These are phyloP conservation scores for Melanerpes formicivorus DNA, from an alignment of 2,113 vertebrate genomes.

Conservation along the genomic window DNA sequence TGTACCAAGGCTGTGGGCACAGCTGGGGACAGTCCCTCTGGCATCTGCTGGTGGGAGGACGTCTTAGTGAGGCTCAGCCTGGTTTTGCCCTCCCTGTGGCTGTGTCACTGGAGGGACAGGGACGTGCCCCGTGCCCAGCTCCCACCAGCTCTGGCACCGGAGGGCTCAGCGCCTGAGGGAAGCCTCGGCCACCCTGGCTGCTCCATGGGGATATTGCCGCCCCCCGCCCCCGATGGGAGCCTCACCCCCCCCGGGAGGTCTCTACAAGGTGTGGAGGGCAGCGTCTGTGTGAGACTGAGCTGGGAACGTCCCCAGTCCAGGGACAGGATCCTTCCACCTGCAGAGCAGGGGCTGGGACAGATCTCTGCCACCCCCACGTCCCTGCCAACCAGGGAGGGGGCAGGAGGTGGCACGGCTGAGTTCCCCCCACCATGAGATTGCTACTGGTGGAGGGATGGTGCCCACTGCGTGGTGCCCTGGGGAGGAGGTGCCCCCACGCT, in stretches of 20 bases:
- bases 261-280: not conserved
- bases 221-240: not conserved
- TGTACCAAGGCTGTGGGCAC: fast-evolving
- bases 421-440: not conserved
- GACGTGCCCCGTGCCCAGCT: not conserved
- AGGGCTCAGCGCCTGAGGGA: not conserved
- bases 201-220: not conserved
- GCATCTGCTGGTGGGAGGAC: not conserved
- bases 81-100: fast-evolving
- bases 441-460: not conserved
- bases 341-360: fast-evolving
- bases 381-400: not conserved
- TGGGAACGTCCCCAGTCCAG: not conserved
- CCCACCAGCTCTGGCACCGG: fast-evolving
- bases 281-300: fast-evolving
- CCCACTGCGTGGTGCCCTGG: not conserved
- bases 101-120: fast-evolving
- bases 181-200: not conserved
- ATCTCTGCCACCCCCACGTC: not conserved
- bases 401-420: not conserved
- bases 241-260: fast-evolving
- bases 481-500: fast-evolving
- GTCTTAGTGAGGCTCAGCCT: fast-evolving
- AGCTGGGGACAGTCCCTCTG: fast-evolving
- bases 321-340: not conserved